Percentiles rank a stretch among this genome's conserved stretches.
Conservation (phyloP, 2,113 vertebrate species). For the Chascanopsetta lugubris region DNA sequence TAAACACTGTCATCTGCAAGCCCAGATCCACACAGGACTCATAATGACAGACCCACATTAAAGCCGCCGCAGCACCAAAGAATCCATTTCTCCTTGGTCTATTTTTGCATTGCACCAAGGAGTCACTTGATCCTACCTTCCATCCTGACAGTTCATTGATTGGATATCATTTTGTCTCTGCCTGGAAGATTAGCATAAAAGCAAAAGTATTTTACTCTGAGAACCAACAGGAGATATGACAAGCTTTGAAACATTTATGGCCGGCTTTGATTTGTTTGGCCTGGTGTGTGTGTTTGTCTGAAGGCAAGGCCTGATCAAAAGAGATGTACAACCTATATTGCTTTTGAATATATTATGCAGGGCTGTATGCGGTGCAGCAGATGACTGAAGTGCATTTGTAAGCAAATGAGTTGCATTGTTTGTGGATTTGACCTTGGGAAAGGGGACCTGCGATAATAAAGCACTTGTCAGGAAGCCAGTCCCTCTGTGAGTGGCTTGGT, state of each 20-base stretch:
- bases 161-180: slow-evolving; percentile 62
- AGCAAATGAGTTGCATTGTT: slow-evolving; percentile 59
- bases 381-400: slow-evolving; percentile 59
- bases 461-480: slow-evolving; percentile 54
- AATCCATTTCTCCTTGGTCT: slow-evolving; percentile 63
- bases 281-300: slow-evolving; percentile 21
- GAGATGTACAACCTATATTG: slow-evolving; percentile 43
- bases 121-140: slow-evolving; percentile 70
- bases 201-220: slow-evolving; percentile 52
- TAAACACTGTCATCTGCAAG: slow-evolving; percentile 53
- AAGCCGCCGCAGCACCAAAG: slow-evolving; percentile 61
- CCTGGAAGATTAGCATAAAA: slow-evolving; percentile 65
- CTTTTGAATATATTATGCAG: slow-evolving; percentile 52
- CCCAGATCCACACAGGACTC: slow-evolving; percentile 31
- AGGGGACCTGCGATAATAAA: slow-evolving; percentile 53
- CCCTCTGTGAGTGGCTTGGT: slow-evolving; percentile 22
- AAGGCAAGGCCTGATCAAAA: slow-evolving; percentile 63
- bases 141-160: slow-evolving; percentile 64
- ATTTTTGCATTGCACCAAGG: slow-evolving; percentile 69
- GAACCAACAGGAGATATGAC: slow-evolving; percentile 65
- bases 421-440: slow-evolving; percentile 66
- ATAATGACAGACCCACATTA: slow-evolving; percentile 62
- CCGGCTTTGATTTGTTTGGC: slow-evolving; percentile 61
- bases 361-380: slow-evolving; percentile 16
- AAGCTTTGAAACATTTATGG: slow-evolving; percentile 57